Conservation (phyloP, 92 coral and sea anemone species). For the Zoanthus solanderi region DNA sequence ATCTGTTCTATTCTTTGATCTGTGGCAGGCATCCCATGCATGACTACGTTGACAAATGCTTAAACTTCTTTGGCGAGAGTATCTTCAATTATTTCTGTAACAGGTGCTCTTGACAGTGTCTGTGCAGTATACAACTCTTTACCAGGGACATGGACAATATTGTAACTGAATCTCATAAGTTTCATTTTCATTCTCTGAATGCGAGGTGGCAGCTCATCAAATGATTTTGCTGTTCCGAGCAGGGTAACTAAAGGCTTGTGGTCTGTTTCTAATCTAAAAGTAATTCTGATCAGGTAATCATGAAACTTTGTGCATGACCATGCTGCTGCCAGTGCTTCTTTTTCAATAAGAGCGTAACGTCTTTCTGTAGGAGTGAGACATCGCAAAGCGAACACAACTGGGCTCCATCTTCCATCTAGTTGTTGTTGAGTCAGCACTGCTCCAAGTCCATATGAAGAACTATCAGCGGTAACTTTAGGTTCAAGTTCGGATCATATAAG, state of each 20-base stretch:
- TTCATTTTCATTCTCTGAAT: conserved; percentile 22
- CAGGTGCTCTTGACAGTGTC: not conserved
- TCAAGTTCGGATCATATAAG: too few relatives aligned
- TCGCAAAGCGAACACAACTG: conserved; percentile 35
- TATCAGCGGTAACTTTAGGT: conserved; percentile 51
- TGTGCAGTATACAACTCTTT: not conserved
- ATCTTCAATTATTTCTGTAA: conserved; percentile 29
- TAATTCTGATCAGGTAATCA: too few relatives aligned
- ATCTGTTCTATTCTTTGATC: conserved; percentile 41
- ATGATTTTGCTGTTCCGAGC: conserved; percentile 38
- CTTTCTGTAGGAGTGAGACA: too few relatives aligned
- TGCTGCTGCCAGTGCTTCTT: conserved; percentile 44
- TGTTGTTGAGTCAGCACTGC: conserved; percentile 58
- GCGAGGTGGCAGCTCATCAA: conserved; percentile 35
- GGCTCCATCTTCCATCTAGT: conserved; percentile 48
- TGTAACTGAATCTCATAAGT: too few relatives aligned
- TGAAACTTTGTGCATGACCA: too few relatives aligned
- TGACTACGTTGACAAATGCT: not conserved
- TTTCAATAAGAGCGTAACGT: conserved; percentile 1
- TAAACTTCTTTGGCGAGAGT: conserved; percentile 5
- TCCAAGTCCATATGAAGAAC: conserved; percentile 59
- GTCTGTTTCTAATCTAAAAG: too few relatives aligned
- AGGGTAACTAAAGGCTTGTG: not conserved
- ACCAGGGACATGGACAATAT: too few relatives aligned
- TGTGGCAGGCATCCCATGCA: conserved; percentile 50